Base-by-base conservation (phyloP, 1,140 invertebrate species). In the Nixonia krombeini region DNA sequence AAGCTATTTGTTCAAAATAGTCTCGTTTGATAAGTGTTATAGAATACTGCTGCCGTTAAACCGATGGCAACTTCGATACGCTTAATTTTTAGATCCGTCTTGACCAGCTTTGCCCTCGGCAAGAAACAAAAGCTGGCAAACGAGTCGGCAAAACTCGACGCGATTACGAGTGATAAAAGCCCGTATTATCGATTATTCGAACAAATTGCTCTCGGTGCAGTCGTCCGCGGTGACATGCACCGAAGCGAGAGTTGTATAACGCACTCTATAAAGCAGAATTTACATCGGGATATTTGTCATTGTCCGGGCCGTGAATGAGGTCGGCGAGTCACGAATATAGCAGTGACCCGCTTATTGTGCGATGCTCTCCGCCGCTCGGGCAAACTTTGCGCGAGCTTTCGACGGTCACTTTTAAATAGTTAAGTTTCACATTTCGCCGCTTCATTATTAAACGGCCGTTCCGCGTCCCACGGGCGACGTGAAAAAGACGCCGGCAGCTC, bases 201-300 rank as follows among this genome's bases (percentile, higher is more conserved):
- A 61, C 61, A 42, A 67, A 70, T 57, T 45, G 62, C 42, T 64
- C 40, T 12, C 31, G 44, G 56, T 52, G 8, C 33, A 49, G 28
- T 49, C 45, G 35, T 65, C 42, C 55, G 53, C 56, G 42, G 52
- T 47, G 26, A 52, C 42, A 49, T 67, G 42, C 50, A 40, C 56
- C 61, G 55, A 55, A 70, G 59, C 33, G 16, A 45, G n/a, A n/a
- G n/a, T n/a, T n/a, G n/a, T n/a, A n/a, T n/a, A n/a, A n/a, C n/a
- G n/a, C n/a, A n/a, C n/a, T n/a, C n/a, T n/a, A n/a, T n/a, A n/a
- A n/a, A n/a, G 61, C 44, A 18, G 47, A 38, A 74, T 65, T 70
- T 68, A 65, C 66, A 70, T 59, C 47, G 42, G 12, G 45, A 64
- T 55, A 66, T 75, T 68, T 72, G 66, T 70, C 70, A 70, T 69